Evolutionary conservation across 1,140 invertebrate genomes (phyloP), one percentile per base, ranked within the genome.

Genomic region (Pseudachorutes palmiensis): DNA sequence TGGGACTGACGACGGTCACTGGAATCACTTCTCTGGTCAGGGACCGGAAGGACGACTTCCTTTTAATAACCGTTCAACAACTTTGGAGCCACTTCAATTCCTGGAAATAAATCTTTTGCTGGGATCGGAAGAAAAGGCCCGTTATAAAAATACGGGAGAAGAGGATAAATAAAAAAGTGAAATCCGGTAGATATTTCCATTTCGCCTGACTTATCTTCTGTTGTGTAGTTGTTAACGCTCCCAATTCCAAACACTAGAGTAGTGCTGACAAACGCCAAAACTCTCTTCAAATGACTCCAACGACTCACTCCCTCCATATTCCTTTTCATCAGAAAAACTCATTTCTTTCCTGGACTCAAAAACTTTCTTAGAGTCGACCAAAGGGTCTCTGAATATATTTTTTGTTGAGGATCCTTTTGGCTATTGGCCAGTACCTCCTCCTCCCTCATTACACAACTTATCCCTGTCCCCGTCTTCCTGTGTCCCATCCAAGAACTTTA

Each of bases 371-470:
- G n/a, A n/a, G n/a, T n/a, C n/a, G n/a, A n/a, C n/a, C n/a, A n/a
- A n/a, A n/a, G n/a, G n/a, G n/a, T n/a, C n/a, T n/a, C n/a, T n/a
- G n/a, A n/a, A n/a, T n/a, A n/a, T n/a, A n/a, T n/a, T n/a, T n/a
- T n/a, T n/a, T n/a, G n/a, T n/a, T n/a, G n/a, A n/a, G n/a, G 19
- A 45, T 45, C 36, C 36, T 45, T 45, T 45, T 45, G 36, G 36
- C 36, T 45, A 45, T 45, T 45, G 36, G 36, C 36, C 36, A 45
- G 36, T 45, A 45, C 36, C 36, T 45, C 36, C 36, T 45, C 36
- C 36, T 45, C 36, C 36, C 36, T 45, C 36, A 45, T 45, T 45
- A 45, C 36, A 45, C 36, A 45, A 45, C 36, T 45, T 45, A 45
- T 45, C 19, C 36, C 36, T 45, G 36, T 45, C 36, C 36, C 36